phyloP scores from a whole-genome alignment of 1,140 invertebrate species.

The Olivierus martensii region DNA sequence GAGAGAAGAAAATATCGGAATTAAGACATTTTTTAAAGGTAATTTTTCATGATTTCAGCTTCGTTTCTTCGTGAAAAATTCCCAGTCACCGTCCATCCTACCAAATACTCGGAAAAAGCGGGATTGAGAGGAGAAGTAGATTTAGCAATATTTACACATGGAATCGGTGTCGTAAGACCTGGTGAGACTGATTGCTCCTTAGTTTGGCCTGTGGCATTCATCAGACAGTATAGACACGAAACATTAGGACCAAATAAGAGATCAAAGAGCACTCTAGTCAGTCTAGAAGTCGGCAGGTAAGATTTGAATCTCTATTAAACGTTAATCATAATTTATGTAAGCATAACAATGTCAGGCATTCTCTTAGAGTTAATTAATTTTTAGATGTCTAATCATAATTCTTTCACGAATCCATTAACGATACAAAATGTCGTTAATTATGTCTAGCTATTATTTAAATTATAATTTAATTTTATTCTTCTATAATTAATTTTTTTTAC shows the following conservation, averaged over 20 bases:
- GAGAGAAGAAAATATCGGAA: too few relatives aligned
- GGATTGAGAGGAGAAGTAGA: slow-evolving; percentile 14
- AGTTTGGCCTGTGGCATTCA: slow-evolving; percentile 20
- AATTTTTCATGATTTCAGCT: not conserved
- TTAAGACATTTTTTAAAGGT: too few relatives aligned
- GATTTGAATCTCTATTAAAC: not conserved
- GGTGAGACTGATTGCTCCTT: slow-evolving; percentile 16
- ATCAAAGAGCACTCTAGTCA: slow-evolving; percentile 16
- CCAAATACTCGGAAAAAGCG: slow-evolving; percentile 16
- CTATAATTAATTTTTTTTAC: too few relatives aligned
- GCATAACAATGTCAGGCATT: too few relatives aligned
- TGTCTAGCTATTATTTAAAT: too few relatives aligned
- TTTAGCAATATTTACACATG: slow-evolving; percentile 17
- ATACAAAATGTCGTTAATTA: too few relatives aligned
- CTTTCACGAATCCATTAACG: too few relatives aligned
- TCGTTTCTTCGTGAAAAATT: slow-evolving; percentile 13
- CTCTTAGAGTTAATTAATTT: too few relatives aligned
- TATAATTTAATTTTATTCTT: too few relatives aligned
- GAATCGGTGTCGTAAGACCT: slow-evolving; percentile 13
- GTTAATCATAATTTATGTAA: too few relatives aligned
- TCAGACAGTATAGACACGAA: slow-evolving; percentile 20
- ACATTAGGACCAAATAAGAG: slow-evolving; percentile 1
- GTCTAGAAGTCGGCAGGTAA: slow-evolving; percentile 22
- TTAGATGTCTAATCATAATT: too few relatives aligned
- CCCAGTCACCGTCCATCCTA: slow-evolving; percentile 16